These are phyloP conservation scores for Pissodes strobi DNA, from an alignment of 1,140 invertebrate genomes.

Conservation along the genomic window DNA sequence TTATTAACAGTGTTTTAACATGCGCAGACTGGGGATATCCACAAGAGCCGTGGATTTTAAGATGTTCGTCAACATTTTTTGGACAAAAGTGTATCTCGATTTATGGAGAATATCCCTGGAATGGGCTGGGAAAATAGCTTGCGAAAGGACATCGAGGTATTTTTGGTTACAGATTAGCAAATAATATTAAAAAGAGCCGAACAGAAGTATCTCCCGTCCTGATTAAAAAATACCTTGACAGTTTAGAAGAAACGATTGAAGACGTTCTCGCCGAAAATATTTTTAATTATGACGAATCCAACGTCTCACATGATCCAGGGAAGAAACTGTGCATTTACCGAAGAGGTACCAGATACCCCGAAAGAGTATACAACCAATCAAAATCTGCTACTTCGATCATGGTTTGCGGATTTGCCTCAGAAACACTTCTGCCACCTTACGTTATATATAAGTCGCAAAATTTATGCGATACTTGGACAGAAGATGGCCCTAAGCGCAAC, in stretches of 20 bases:
- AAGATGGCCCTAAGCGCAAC: background rate
- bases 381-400: conserved; percentile 7
- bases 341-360: background rate
- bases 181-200: too few relatives aligned
- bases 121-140: background rate
- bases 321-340: conserved; percentile 3
- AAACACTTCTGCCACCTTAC: too few relatives aligned
- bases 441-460: background rate
- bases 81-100: too few relatives aligned
- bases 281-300: too few relatives aligned
- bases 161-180: background rate
- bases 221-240: background rate
- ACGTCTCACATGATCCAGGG: background rate
- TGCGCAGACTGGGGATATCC: conserved; percentile 1
- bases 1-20: too few relatives aligned
- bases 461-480: too few relatives aligned
- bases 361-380: background rate
- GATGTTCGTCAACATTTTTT: too few relatives aligned
- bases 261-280: too few relatives aligned
- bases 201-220: background rate
- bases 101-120: too few relatives aligned
- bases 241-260: conserved; percentile 1
- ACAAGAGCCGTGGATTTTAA: too few relatives aligned
- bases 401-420: background rate
- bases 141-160: conserved; percentile 1